A percentile compares a stretch with the other conserved stretches of the same genome.
phyloP scores from a whole-genome alignment of 92 coral and sea anemone genomes.

The Umimayanthus kanabou region DNA sequence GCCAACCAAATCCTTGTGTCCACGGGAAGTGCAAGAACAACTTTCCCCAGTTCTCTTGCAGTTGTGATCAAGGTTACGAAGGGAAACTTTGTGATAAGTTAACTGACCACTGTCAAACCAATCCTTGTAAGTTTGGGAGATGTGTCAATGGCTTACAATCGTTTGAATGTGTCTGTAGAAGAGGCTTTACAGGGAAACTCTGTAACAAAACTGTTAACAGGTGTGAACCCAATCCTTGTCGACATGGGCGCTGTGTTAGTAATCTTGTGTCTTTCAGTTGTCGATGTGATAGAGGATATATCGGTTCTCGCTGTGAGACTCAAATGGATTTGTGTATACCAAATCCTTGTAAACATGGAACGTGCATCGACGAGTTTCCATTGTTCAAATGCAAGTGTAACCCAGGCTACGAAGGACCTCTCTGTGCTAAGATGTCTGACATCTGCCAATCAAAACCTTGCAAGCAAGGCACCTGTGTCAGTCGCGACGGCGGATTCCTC shows the following conservation, averaged over 20 bases:
- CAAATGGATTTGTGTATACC: slow-evolving; percentile 39
- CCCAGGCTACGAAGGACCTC: slow-evolving; percentile 71
- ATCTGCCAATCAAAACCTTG: slow-evolving; percentile 80
- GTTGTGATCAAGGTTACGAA: slow-evolving; percentile 69
- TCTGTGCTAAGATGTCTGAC: slow-evolving; percentile 64
- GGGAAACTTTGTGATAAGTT: slow-evolving; percentile 71
- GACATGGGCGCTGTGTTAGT: slow-evolving; percentile 61
- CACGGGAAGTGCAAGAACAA: slow-evolving; percentile 66
- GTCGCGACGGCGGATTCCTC: slow-evolving; percentile 43
- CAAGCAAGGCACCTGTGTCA: slow-evolving; percentile 69
- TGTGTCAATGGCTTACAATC: slow-evolving; percentile 63
- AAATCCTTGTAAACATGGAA: slow-evolving; percentile 76
- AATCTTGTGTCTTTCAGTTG: slow-evolving; percentile 53
- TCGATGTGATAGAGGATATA: slow-evolving; percentile 53
- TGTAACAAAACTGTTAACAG: slow-evolving; percentile 57
- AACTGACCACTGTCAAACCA: slow-evolving; percentile 64
- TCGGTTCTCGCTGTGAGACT: slow-evolving; percentile 45
- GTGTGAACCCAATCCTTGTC: slow-evolving; percentile 79
- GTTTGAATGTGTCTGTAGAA: slow-evolving; percentile 66
- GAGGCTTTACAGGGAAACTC: slow-evolving; percentile 64
- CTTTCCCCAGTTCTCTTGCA: slow-evolving; percentile 59
- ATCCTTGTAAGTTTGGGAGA: slow-evolving; percentile 77
- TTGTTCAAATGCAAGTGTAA: slow-evolving; percentile 68
- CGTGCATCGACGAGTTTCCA: slow-evolving; percentile 56
- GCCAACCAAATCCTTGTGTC: slow-evolving; percentile 65